Base-by-base conservation (phyloP, 2,113 vertebrate species). In the Spilogale gracilis region DNA sequence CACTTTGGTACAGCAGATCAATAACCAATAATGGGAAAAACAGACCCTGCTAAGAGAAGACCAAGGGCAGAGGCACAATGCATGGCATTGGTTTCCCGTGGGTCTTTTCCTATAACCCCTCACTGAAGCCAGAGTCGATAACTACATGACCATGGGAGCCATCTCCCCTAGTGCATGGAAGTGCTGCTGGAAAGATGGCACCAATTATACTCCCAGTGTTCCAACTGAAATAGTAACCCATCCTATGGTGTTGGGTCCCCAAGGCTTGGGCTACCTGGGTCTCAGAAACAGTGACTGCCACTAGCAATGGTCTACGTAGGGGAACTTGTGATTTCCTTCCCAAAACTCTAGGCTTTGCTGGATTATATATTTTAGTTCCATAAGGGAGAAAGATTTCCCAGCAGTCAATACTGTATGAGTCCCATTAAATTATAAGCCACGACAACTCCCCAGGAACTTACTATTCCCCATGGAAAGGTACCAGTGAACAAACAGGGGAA, bases 71-170 rank as follows among this genome's bases (percentile, higher is more conserved):
- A n/a, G 18, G 8, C 3, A 20, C 30, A 30, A 32, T 2, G 8
- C n/a, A 3, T 2, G 3, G 3, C 9, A 14, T 25, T 9, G 9
- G 1, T 13, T 25, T 6, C 16, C 21, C 3, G 0, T 9, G 38
- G 8, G 11, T 58, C 61, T 43, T 30, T 17, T 45, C 13, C 25
- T 25, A 3, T 14, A 17, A 13, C 3, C 73, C 21, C 45, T 16
- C 45, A 30, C 45, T 27, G 45, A 48, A 30, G 74, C 13, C 45
- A 27, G 73, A 76, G 45, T 48, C 25, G 1, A 30, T 30, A 78
- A 30, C 25, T 25, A 50, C 21, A 16, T 14, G 43, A 38, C 14
- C 38, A 50, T 21, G 9, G 56, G 10, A 16, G 2, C 9, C 0
- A 9, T 5, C n/a, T 18, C 6, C 13, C 9, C 16, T n/a, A 20